Percentiles rank a stretch among this genome's conserved stretches.
phyloP scores from a whole-genome alignment of 2,797 vertebrate genomes.

The Pangasius krempfi region DNA sequence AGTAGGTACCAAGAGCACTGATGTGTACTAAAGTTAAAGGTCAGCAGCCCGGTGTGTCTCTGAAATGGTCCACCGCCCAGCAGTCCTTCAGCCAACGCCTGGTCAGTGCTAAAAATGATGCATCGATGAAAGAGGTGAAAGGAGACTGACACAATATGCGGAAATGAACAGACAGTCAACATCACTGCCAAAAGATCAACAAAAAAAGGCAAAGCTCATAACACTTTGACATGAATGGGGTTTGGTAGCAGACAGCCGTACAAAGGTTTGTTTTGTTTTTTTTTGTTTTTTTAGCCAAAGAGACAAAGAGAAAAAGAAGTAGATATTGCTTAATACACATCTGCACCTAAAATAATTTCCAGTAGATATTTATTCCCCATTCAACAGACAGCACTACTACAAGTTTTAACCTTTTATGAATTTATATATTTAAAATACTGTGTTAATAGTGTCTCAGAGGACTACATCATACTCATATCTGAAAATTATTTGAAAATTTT shows the following conservation, averaged over 20 bases:
- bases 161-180: conserved; percentile 31
- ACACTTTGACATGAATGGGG: not conserved
- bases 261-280: not conserved
- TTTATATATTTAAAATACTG: not conserved
- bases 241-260: not conserved
- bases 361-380: not conserved
- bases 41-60: not conserved
- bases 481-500: not conserved
- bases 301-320: conserved; percentile 1
- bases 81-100: conserved; percentile 16
- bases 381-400: not conserved
- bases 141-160: conserved; percentile 34
- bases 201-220: not conserved
- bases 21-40: not conserved
- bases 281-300: not conserved
- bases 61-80: conserved; percentile 7
- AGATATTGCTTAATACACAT: not conserved
- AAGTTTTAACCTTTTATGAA: not conserved
- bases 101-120: conserved; percentile 34
- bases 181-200: conserved; percentile 16
- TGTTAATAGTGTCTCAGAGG: not conserved
- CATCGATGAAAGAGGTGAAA: conserved; percentile 35
- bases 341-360: not conserved
- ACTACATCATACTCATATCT: not conserved
- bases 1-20: not conserved